Evolutionary conservation across 2,888 invertebrate genomes (phyloP).

Genomic region (Brassicogethes aeneus): DNA sequence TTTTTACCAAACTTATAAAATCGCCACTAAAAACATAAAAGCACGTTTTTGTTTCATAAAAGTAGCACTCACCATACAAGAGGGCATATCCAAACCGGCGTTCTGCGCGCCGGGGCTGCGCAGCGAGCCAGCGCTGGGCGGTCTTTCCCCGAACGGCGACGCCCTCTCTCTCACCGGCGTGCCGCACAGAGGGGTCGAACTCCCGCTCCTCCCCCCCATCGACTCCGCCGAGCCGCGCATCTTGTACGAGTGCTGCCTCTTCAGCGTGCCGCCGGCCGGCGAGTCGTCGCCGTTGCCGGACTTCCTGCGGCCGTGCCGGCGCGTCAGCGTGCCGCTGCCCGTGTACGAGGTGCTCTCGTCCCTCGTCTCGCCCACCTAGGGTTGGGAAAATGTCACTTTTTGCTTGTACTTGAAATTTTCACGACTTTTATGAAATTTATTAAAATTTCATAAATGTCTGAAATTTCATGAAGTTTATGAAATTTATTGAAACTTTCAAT

Average conservation of each 20-base stretch:
- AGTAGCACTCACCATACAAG: constrained; percentile 40
- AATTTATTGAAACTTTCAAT: no score
- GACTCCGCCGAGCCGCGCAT: constrained; percentile 43
- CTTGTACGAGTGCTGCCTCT: constrained; percentile 51
- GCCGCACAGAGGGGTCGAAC: constrained; percentile 43
- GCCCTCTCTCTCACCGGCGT: constrained; percentile 44
- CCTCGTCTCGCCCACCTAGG: constrained; percentile 67
- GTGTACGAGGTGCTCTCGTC: constrained; percentile 40
- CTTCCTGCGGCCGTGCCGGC: constrained; percentile 46
- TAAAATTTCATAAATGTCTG: no score
- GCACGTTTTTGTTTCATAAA: no score
- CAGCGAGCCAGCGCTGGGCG: constrained; percentile 29
- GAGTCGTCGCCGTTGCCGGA: constrained; percentile 36
- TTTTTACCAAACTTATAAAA: no score
- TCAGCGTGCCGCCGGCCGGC: constrained; percentile 43
- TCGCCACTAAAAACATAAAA: no score
- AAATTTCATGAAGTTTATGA: no score
- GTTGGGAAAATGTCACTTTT: no score
- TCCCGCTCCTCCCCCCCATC: constrained; percentile 42
- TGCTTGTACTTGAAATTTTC: no score
- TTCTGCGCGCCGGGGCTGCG: constrained; percentile 28
- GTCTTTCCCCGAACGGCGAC: constrained; percentile 39
- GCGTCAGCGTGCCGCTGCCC: constrained; percentile 41
- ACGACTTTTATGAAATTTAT: no score
- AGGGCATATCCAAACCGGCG: constrained; percentile 29